These are phyloP conservation scores for Drosophila greeni DNA, from an alignment of 2,888 invertebrate genomes.

Conservation along the genomic window DNA sequence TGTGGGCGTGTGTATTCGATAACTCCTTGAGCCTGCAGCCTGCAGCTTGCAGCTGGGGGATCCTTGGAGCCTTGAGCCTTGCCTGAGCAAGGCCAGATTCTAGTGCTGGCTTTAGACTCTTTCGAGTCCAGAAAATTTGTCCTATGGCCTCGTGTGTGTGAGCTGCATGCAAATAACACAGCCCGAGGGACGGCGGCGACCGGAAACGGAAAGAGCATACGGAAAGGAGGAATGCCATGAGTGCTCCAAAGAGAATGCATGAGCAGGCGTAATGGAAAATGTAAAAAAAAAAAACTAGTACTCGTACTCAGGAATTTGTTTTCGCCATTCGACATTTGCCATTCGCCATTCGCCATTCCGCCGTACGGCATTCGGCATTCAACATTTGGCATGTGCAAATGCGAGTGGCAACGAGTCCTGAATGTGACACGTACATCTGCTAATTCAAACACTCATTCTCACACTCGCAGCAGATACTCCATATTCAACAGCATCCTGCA, in stretches of 20 bases:
- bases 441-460: constrained; percentile 55
- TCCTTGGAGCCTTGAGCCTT: constrained; percentile 15
- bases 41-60: too few species aligned
- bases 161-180: constrained; percentile 38
- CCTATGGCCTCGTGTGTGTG: constrained; percentile 34
- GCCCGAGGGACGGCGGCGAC: background rate
- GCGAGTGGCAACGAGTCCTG: constrained; percentile 29
- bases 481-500: constrained; percentile 39
- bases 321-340: constrained; percentile 26
- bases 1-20: constrained; percentile 16
- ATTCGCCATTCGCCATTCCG: constrained; percentile 14
- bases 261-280: constrained; percentile 42
- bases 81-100: constrained; percentile 24
- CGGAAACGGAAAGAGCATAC: constrained; percentile 23
- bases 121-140: constrained; percentile 34
- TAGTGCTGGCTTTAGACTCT: constrained; percentile 27
- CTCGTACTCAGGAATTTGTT: constrained; percentile 42
- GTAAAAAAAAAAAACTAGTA: constrained; percentile 21
- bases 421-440: constrained; percentile 67
- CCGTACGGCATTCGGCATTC: constrained; percentile 9
- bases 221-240: constrained; percentile 26
- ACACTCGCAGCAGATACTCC: constrained; percentile 21
- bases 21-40: constrained; percentile 29
- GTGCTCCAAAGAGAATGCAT: constrained; percentile 38
- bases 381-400: constrained; percentile 37